Conservation (phyloP, 53 echinoderm and acorn worm species). For the Astropecten irregularis region DNA sequence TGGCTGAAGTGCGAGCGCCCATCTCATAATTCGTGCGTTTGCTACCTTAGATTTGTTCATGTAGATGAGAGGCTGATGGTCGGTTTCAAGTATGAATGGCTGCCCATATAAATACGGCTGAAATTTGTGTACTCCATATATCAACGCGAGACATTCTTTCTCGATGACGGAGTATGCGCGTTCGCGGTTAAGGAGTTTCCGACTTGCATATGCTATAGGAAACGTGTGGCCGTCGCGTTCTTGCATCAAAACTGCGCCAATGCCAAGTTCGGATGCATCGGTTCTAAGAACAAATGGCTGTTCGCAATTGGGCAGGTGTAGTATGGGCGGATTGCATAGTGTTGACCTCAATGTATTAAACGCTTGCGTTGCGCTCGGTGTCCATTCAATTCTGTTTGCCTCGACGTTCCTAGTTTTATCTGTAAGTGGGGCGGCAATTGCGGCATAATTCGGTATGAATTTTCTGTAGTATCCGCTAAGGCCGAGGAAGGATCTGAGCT, state of each 20-base stretch:
- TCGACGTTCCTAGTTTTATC: conserved; percentile 33
- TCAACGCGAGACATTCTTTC: conserved; percentile 38
- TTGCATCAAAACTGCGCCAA: conserved; percentile 48
- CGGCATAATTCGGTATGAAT: conserved; percentile 54
- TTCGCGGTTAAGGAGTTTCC: conserved; percentile 31
- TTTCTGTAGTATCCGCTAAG: conserved; percentile 18
- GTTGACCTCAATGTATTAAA: conserved; percentile 4
- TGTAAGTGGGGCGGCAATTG: conserved; percentile 21
- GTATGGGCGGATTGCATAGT: conserved; percentile 29
- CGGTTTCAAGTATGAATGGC: conserved; percentile 30
- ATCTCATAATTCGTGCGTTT: conserved; percentile 28
- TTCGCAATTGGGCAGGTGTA: neutral
- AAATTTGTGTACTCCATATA: conserved; percentile 35
- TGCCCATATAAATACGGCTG: conserved; percentile 24
- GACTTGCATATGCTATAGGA: conserved; percentile 37
- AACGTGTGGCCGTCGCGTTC: neutral
- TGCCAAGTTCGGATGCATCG: conserved; percentile 42
- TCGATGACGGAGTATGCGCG: conserved; percentile 37
- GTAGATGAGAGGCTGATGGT: conserved; percentile 43
- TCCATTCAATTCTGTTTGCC: conserved; percentile 38
- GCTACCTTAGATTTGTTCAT: conserved; percentile 28
- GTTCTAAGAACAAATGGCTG: conserved; percentile 50
- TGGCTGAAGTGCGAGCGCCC: conserved; percentile 44
- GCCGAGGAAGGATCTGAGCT: conserved; percentile 36
- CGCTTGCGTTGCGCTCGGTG: neutral